Base-by-base conservation (phyloP, 2,888 invertebrate species). In the Galerucella calmariensis region DNA sequence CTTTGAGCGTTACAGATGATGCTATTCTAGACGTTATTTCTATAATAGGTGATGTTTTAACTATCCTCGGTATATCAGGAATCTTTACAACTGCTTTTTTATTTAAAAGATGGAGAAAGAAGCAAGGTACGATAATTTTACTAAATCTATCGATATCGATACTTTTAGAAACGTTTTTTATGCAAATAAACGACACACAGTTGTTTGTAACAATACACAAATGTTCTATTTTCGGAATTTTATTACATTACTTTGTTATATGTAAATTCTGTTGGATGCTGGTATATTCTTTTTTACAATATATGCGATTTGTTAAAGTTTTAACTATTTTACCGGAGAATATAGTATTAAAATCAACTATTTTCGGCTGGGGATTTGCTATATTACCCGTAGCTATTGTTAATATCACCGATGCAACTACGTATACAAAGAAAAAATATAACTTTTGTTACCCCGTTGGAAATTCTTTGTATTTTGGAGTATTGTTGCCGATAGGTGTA, bases 211-310 rank as follows among this genome's bases (percentile, higher is more conserved):
- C 63, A 8, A 62, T 66, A 0, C 53, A 66, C 10, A 63, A 69
- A 2, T 94, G 94, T 82, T 88, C 90, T 83, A 81, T 90, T 10
- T 85, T 91, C 0, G 93, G 93, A 1, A 89, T 91, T 9, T 80
- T 89, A 8, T 82, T 93, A 14, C 93, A 93, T 82, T 93, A 93
- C 83, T 90, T 92, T 14, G 89, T 92, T 41, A 83, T 93, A 24
- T 89, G 91, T 0, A 91, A 93, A 9, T 93, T 93, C 84, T 90
- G 90, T 79, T 94, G 93, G 94, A 93, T 93, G 93, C 84, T 93
- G 59, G 91, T 93, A 12, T 92, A 92, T 68, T 93, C 92, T 1
- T 88, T 92, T 0, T 83, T 93, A 46, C 93, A 93, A 69, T 93
- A 93, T 82, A 88, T 91, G 62, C 88, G 92, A 68, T 89, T 93